phyloP scores from a whole-genome alignment of 2,888 invertebrate species.

The Mesorhabditis belari region DNA sequence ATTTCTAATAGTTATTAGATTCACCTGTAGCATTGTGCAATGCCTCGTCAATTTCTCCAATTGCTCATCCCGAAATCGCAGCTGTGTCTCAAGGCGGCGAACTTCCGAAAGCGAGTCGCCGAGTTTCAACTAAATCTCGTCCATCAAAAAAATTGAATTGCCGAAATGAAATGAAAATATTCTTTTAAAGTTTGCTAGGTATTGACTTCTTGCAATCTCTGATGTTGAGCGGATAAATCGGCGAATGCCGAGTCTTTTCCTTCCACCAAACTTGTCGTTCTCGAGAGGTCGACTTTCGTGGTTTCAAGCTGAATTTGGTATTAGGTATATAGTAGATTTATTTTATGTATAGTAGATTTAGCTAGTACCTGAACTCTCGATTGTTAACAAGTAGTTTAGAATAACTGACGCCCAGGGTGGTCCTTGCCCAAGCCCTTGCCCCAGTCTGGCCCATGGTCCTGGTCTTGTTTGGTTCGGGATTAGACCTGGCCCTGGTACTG shows the following conservation, averaged over 20 bases:
- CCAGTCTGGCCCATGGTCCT: no score
- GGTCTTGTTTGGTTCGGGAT: no score
- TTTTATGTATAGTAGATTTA: no score
- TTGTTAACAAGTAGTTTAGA: no score
- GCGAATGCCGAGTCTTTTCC: conserved; percentile 20
- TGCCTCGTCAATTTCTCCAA: conserved; percentile 37
- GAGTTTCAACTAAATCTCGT: conserved; percentile 33
- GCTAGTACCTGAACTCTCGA: neutral
- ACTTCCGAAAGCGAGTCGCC: conserved; percentile 35
- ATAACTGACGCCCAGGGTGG: no score
- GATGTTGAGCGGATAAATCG: conserved; percentile 13
- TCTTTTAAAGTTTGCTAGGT: conserved; percentile 5
- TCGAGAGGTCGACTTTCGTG: neutral
- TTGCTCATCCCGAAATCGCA: conserved; percentile 46
- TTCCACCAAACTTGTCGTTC: conserved; percentile 11
- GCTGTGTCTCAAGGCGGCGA: conserved; percentile 29
- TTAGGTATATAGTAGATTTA: no score
- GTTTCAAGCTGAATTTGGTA: neutral
- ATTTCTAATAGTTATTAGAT: conserved; percentile 11
- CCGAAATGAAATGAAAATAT: conserved; percentile 2
- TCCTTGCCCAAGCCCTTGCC: no score
- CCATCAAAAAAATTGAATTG: neutral
- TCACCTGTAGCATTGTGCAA: conserved; percentile 41
- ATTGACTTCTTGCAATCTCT: conserved; percentile 17
- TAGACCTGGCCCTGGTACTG: no score